These are phyloP conservation scores for Drosophila nigromelanica DNA, from an alignment of 1,140 invertebrate genomes.

Conservation along the genomic window DNA sequence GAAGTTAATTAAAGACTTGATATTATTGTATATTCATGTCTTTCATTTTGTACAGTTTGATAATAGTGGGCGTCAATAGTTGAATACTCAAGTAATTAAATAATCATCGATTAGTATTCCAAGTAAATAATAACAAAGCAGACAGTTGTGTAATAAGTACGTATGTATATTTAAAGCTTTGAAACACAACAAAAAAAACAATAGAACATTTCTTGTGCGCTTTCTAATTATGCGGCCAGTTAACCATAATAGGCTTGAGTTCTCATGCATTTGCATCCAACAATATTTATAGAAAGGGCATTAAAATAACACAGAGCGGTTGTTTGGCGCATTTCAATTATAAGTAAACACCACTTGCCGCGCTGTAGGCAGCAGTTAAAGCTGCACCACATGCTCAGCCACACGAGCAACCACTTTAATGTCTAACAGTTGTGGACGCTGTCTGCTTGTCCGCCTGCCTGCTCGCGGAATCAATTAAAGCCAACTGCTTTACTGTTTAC, in stretches of 20 bases:
- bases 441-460: neutral
- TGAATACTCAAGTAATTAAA: conserved; percentile 16
- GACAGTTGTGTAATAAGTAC: conserved; percentile 8
- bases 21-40: conserved; percentile 40
- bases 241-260: neutral
- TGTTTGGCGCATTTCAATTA: conserved; percentile 34
- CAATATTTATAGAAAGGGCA: conserved; percentile 27
- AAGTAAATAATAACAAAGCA: neutral
- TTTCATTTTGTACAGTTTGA: conserved; percentile 7
- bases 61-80: conserved; percentile 10
- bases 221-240: neutral
- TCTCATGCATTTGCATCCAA: conserved; percentile 10
- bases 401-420: conserved; percentile 15
- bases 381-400: conserved; percentile 29
- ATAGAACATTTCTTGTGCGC: neutral
- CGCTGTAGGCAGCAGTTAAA: conserved; percentile 3
- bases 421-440: neutral
- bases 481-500: conserved; percentile 66
- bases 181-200: neutral
- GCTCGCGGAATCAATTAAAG: conserved; percentile 68
- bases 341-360: conserved; percentile 22
- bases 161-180: neutral
- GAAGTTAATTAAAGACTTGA: conserved; percentile 49
- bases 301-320: conserved; percentile 3
- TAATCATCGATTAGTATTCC: conserved; percentile 14